Base-by-base conservation (phyloP, 37 sponge, comb jelly and placozoan genomes). In the Bolinopsis microptera region DNA sequence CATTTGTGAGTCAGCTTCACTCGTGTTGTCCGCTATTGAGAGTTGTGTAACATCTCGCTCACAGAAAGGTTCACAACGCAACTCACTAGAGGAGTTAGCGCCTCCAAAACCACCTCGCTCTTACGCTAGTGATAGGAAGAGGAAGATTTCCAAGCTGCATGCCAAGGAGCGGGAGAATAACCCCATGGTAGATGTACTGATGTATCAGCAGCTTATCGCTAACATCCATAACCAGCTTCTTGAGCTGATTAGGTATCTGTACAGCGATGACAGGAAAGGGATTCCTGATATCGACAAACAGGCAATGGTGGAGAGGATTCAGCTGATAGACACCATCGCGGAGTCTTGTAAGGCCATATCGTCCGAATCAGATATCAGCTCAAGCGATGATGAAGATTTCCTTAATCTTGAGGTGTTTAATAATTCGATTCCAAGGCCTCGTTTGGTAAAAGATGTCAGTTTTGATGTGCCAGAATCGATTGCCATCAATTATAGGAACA, bases 101-200 rank as follows among this genome's bases (percentile, higher is more conserved):
- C 80, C 80, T 0, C 36, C 80, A 34, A 77, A 77, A 77, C 80
- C 80, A 32, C 80, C 80, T 77, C 33, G 80, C 33, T 77, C 80
- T 36, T 77, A 34, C 36, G 13, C 36, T 18, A 34, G 27, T 18
- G 80, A 77, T 18, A 77, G 32, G 21, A 77, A 77, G 21, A 77
- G 80, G 36, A 77, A 77, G 36, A 35, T 77, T 32, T 77, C 80
- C 34, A 27, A 77, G 80, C 80, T 77, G 36, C 33, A 77, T 34
- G 80, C 80, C 21, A 32, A 32, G 37, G 33, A 77, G 35, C 80
- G 80, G 21, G 80, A 77, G 27, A 36, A 77, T 35, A 77, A 77
- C 21, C 80, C 80, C 1, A 31, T 27, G 1, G 80, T 32, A 77
- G 36, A 34, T 77, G 33, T 77, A 35, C 21, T 35, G 9, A 77